Conservation (phyloP, 2,113 vertebrate genomes). For the Carettochelys insculpta region DNA sequence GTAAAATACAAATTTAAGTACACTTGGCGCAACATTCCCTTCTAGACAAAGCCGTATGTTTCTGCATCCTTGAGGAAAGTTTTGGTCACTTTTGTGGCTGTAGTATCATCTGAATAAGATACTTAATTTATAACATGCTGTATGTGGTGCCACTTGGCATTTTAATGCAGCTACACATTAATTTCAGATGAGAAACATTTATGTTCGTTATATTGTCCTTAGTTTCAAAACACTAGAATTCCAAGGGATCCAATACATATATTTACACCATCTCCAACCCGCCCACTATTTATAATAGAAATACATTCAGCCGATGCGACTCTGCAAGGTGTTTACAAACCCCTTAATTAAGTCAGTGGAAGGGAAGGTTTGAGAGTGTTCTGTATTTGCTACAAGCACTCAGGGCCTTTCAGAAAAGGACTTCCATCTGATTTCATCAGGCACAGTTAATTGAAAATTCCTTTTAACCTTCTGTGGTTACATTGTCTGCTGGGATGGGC, state of each 20-base stretch:
- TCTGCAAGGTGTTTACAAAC: neutral
- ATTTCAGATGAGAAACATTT: no score
- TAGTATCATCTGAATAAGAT: no score
- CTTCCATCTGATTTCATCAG: neutral
- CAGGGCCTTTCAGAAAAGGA: neutral
- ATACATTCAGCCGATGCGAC: neutral
- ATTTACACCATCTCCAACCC: no score
- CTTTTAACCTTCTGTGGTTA: neutral
- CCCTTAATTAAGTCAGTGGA: neutral
- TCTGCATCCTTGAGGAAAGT: neutral
- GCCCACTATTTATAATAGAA: no score
- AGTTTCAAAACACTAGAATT: no score
- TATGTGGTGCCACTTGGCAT: no score
- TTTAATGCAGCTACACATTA: no score
- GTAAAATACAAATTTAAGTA: neutral
- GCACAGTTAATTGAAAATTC: neutral
- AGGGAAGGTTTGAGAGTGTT: neutral
- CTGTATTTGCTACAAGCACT: neutral
- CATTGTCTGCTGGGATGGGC: neutral
- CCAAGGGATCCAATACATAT: no score
- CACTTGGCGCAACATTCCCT: neutral
- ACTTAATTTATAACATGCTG: no score
- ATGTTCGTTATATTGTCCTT: no score
- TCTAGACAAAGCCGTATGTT: neutral
- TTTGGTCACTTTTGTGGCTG: no score